Evolutionary conservation across 2,888 invertebrate species (phyloP).

Genomic region (Caenorhabditis wallacei): DNA sequence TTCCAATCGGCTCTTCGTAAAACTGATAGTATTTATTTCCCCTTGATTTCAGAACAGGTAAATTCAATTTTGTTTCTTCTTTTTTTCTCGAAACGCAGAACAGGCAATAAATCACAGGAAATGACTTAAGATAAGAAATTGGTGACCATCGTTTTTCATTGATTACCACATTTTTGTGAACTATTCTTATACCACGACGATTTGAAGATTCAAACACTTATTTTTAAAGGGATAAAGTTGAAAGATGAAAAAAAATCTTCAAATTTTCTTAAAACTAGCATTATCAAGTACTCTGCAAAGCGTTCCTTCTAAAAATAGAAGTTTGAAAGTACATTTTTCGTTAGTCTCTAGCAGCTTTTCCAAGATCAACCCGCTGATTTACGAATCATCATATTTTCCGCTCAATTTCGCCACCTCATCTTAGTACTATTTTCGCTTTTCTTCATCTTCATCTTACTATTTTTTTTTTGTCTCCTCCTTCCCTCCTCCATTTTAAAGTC

Average conservation of each 20-base stretch:
- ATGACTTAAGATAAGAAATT: conserved; percentile 33
- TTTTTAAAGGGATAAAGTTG: too few species aligned
- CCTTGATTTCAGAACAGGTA: conserved; percentile 38
- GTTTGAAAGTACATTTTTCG: too few species aligned
- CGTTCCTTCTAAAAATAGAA: too few species aligned
- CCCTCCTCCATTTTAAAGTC: conserved; percentile 29
- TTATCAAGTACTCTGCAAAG: too few species aligned
- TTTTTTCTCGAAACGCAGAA: not conserved
- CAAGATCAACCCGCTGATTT: conserved; percentile 23
- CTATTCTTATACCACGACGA: not conserved
- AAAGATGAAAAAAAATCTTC: not conserved
- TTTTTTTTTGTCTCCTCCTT: not conserved
- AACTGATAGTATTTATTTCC: conserved; percentile 29
- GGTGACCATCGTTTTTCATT: conserved; percentile 5
- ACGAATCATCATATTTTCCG: conserved; percentile 35
- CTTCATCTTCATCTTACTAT: conserved; percentile 5
- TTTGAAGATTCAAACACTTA: not conserved
- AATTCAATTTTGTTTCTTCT: conserved; percentile 8
- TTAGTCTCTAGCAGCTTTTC: not conserved
- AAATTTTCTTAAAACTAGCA: too few species aligned
- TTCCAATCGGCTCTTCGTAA: not conserved
- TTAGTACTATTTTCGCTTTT: conserved; percentile 23
- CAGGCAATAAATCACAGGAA: conserved; percentile 27
- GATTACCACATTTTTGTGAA: not conserved
- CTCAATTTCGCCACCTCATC: conserved; percentile 42